A percentile compares a stretch with the other conserved stretches of the same genome.
Conservation (phyloP, 2,888 invertebrate species). For the Aspidapion aeneum region DNA sequence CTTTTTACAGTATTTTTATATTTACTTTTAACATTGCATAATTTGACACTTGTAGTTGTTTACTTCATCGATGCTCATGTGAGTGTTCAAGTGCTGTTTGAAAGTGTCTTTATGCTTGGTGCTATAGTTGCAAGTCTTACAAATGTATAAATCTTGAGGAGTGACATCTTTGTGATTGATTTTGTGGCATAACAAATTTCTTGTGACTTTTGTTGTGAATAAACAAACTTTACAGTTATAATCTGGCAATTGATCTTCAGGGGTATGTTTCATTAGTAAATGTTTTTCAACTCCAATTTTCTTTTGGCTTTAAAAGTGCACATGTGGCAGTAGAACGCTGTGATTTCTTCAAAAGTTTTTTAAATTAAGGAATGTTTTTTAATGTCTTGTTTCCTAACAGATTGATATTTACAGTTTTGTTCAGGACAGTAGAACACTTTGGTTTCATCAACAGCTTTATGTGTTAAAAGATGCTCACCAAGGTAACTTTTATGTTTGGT, state of each 20-base stretch:
- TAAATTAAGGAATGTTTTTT: not conserved
- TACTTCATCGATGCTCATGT: not conserved
- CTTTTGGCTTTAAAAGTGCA: not conserved
- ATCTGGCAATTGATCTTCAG: not conserved
- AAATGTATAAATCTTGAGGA: not conserved
- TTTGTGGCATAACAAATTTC: not conserved
- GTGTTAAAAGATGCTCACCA: not conserved
- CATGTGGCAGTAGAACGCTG: not conserved
- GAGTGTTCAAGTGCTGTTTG: not conserved
- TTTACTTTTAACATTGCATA: not conserved
- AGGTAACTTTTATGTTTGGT: not conserved
- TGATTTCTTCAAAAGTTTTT: not conserved
- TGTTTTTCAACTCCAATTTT: not conserved
- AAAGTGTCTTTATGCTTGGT: not conserved
- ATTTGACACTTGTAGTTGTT: not conserved
- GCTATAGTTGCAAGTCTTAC: not conserved
- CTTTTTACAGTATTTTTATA: not conserved
- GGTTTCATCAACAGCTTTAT: not conserved
- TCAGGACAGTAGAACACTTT: not conserved
- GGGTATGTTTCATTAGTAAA: not conserved
- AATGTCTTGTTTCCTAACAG: not conserved
- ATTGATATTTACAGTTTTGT: not conserved
- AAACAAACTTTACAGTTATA: not conserved
- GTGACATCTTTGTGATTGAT: not conserved
- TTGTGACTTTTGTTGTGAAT: not conserved